phyloP scores from a whole-genome alignment of 2,888 invertebrate species.

The Leptinotarsa peninsularis region DNA sequence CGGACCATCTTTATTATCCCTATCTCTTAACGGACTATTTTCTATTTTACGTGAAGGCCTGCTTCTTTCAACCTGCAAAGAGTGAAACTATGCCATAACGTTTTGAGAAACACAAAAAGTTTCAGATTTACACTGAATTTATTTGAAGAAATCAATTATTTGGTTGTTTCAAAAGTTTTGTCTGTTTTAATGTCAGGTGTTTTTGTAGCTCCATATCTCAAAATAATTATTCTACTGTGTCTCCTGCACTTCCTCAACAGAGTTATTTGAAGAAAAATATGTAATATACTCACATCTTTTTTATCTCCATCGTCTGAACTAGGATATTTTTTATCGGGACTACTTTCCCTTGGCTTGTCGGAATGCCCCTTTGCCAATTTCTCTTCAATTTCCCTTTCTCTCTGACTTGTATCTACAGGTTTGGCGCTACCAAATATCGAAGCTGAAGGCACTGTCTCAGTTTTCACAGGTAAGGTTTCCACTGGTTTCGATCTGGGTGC shows the following conservation, averaged over 20 bases:
- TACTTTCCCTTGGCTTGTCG: slow-evolving; percentile 56
- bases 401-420: slow-evolving; percentile 92
- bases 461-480: slow-evolving; percentile 63
- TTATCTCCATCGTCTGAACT: slow-evolving; percentile 32
- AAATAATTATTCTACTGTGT: too few relatives aligned
- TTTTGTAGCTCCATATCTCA: too few relatives aligned
- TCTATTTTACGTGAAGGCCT: slow-evolving; percentile 41
- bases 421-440: slow-evolving; percentile 95
- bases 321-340: slow-evolving; percentile 18
- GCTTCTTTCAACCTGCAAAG: slow-evolving; percentile 48
- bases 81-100: background rate
- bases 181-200: too few relatives aligned
- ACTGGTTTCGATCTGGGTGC: slow-evolving; percentile 84
- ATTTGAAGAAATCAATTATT: too few relatives aligned
- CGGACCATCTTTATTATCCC: slow-evolving; percentile 31
- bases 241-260: too few relatives aligned
- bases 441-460: slow-evolving; percentile 70
- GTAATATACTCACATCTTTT: slow-evolving; percentile 33
- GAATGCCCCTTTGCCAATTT: slow-evolving; percentile 75
- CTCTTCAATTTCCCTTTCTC: slow-evolving; percentile 92
- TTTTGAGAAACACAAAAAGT: too few relatives aligned
- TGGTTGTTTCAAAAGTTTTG: too few relatives aligned
- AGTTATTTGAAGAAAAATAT: background rate
- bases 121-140: too few relatives aligned
- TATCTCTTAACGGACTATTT: slow-evolving; percentile 39